Percentiles rank a stretch among this genome's conserved stretches.
These are phyloP conservation scores for Alitta virens DNA, from an alignment of 2,888 invertebrate genomes.

Conservation along the genomic window DNA sequence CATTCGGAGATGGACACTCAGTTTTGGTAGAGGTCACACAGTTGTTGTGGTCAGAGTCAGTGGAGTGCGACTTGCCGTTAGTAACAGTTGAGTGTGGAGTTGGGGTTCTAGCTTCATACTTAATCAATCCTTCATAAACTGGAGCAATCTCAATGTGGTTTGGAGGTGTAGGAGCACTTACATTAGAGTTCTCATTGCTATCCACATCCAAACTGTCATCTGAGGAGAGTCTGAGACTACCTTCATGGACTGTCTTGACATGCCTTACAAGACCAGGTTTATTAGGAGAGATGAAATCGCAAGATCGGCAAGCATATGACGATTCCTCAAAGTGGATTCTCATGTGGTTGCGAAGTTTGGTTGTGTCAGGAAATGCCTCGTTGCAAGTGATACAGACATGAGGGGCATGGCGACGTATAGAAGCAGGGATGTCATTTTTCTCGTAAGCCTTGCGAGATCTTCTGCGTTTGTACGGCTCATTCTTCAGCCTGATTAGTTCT, in stretches of 20 bases:
- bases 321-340: conserved; percentile 24
- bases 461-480: conserved; percentile 54
- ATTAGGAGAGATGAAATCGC: conserved; percentile 38
- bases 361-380: conserved; percentile 40
- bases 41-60: too few species aligned
- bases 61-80: too few species aligned
- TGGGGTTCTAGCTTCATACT: too few species aligned
- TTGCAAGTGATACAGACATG: conserved; percentile 45
- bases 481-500: conserved; percentile 59
- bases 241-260: conserved; percentile 28
- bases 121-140: too few species aligned
- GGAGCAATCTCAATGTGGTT: too few species aligned
- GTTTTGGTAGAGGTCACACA: too few species aligned
- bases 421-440: conserved; percentile 20
- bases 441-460: conserved; percentile 44
- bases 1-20: too few species aligned
- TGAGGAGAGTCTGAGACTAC: not conserved
- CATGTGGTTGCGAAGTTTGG: conserved; percentile 27
- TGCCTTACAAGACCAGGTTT: conserved; percentile 37
- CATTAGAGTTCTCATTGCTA: not conserved
- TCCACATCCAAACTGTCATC: conserved; percentile 1
- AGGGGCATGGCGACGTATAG: conserved; percentile 24
- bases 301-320: conserved; percentile 35
- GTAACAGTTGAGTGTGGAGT: too few species aligned
- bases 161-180: not conserved